phyloP scores from a whole-genome alignment of 2,113 vertebrate species.

The Solea senegalensis region DNA sequence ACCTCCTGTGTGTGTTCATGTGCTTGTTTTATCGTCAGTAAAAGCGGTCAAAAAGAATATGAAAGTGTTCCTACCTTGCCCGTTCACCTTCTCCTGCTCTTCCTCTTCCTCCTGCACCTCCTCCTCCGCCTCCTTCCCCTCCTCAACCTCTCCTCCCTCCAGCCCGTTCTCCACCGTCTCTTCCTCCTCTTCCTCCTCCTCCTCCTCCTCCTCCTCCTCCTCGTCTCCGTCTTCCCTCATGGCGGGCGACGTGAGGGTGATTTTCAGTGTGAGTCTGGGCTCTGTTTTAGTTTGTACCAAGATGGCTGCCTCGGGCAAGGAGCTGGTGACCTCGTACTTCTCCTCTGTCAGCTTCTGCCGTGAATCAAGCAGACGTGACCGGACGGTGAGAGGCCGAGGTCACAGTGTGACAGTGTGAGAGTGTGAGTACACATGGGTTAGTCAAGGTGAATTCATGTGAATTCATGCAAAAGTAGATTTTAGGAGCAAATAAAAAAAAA shows the following conservation, averaged over 20 bases:
- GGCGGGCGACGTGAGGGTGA: conserved; percentile 93
- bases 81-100: conserved; percentile 44
- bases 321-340: conserved; percentile 91
- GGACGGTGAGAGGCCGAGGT: conserved; percentile 46
- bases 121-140: conserved; percentile 47
- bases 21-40: conserved; percentile 26
- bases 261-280: conserved; percentile 93
- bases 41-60: conserved; percentile 15
- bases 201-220: conserved; percentile 61
- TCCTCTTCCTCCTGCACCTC: conserved; percentile 30
- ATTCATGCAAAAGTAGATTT: too few species aligned
- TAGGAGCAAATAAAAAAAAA: too few species aligned
- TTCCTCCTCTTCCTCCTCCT: conserved; percentile 16
- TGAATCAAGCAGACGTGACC: conserved; percentile 48
- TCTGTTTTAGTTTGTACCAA: conserved; percentile 90
- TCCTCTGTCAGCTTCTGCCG: conserved; percentile 97
- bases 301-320: conserved; percentile 91
- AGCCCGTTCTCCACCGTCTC: conserved; percentile 21
- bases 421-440: neutral
- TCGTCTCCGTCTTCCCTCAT: conserved; percentile 82
- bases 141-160: conserved; percentile 38
- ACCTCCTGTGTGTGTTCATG: conserved; percentile 7
- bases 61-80: conserved; percentile 61
- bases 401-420: conserved; percentile 17
- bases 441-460: too few species aligned